These are phyloP conservation scores for Laticauda laticaudata DNA, from an alignment of 2,113 vertebrate genomes.

Conservation along the genomic window DNA sequence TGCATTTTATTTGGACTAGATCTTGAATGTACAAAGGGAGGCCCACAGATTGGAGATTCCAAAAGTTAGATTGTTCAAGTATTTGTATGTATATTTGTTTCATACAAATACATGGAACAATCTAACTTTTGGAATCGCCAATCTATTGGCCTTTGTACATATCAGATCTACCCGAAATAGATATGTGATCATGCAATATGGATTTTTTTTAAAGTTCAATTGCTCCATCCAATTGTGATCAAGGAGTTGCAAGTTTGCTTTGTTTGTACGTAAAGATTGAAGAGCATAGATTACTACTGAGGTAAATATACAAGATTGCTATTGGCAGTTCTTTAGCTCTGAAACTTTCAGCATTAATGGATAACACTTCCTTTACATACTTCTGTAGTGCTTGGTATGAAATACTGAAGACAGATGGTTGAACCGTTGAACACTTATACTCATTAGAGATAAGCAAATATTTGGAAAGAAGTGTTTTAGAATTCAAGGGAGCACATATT, in stretches of 20 bases:
- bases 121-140: background rate
- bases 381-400: background rate
- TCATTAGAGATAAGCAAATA: too few species aligned
- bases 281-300: background rate
- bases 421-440: too few species aligned
- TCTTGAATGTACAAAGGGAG: background rate
- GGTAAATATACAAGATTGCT: background rate
- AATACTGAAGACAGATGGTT: background rate
- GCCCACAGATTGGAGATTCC: background rate
- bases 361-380: background rate
- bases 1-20: background rate
- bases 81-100: background rate
- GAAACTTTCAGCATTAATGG: background rate
- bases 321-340: background rate
- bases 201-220: background rate
- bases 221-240: background rate
- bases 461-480: background rate
- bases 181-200: background rate
- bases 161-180: background rate
- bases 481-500: background rate
- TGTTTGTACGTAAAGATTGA: background rate
- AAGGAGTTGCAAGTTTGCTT: background rate
- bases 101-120: background rate
- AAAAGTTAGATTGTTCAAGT: background rate
- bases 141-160: background rate